Evolutionary conservation across 2,888 invertebrate genomes (phyloP).

Genomic region (Nebria salina): DNA sequence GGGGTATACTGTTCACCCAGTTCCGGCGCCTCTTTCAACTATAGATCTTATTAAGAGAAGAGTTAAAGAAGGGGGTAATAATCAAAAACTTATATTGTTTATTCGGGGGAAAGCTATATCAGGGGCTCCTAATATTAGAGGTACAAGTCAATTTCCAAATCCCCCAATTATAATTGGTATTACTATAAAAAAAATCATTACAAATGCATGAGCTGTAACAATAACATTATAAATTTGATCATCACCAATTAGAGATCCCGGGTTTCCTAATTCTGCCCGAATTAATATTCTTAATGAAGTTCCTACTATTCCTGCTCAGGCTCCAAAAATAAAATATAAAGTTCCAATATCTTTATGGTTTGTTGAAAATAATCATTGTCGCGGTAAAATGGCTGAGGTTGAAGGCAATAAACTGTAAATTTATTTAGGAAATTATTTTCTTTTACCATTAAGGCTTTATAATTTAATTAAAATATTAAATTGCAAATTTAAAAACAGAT

Average conservation of each 20-base stretch:
- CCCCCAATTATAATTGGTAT: constrained; percentile 82
- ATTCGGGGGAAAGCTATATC: constrained; percentile 86
- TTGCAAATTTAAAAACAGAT: constrained; percentile 51
- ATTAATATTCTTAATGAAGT: constrained; percentile 76
- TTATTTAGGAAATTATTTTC: constrained; percentile 64
- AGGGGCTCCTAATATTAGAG: constrained; percentile 78
- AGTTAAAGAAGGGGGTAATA: constrained; percentile 77
- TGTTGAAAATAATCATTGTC: constrained; percentile 76
- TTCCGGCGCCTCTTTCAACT: constrained; percentile 77
- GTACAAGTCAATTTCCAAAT: constrained; percentile 85
- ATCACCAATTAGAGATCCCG: constrained; percentile 74
- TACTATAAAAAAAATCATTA: constrained; percentile 81
- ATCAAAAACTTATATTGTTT: constrained; percentile 87
- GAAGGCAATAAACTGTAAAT: constrained; percentile 73
- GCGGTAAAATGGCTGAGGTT: constrained; percentile 71
- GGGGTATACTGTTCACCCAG: constrained; percentile 83
- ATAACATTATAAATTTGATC: constrained; percentile 83
- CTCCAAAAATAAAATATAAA: constrained; percentile 74
- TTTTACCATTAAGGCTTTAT: constrained; percentile 10
- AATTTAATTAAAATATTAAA: constrained; percentile 50
- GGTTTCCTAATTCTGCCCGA: constrained; percentile 76
- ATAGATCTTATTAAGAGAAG: constrained; percentile 72
- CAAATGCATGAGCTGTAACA: constrained; percentile 82
- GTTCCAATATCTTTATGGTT: constrained; percentile 83
- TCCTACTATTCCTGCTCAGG: constrained; percentile 76